These are phyloP conservation scores for Tetragnatha versicolor DNA, from an alignment of 1,140 invertebrate species.

Conservation along the genomic window DNA sequence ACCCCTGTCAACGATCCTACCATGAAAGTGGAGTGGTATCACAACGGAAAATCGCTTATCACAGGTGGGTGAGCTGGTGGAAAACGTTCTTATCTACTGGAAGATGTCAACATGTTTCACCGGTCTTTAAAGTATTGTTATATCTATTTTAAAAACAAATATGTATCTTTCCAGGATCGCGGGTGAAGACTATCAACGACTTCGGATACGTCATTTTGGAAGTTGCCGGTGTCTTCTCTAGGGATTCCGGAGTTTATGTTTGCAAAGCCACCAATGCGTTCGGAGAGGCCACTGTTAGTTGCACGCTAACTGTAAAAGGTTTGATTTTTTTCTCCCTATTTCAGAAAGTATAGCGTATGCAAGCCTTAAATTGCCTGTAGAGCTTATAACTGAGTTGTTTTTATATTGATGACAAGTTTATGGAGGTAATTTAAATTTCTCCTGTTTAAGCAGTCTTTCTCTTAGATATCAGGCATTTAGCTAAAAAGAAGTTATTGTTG, in stretches of 20 bases:
- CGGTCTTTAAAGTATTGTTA: background rate
- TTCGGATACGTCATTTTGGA: conserved; percentile 94
- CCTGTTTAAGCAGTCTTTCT: background rate
- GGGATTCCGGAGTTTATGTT: conserved; percentile 87
- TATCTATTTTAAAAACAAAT: background rate
- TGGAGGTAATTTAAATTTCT: too few relatives aligned
- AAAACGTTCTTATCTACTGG: too few relatives aligned
- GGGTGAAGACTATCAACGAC: conserved; percentile 93
- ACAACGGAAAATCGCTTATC: conserved; percentile 87
- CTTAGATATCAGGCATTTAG: background rate
- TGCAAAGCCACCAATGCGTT: conserved; percentile 89
- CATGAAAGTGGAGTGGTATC: conserved; percentile 95
- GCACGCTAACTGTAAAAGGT: conserved; percentile 76
- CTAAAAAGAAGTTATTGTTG: too few relatives aligned
- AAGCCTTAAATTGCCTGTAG: too few relatives aligned
- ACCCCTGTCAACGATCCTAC: conserved; percentile 90
- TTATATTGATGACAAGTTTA: too few relatives aligned
- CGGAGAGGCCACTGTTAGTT: conserved; percentile 86
- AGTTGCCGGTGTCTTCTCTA: conserved; percentile 84
- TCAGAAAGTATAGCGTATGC: too few relatives aligned
- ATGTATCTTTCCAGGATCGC: conserved; percentile 75
- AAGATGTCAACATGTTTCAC: background rate
- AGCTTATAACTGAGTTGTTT: too few relatives aligned
- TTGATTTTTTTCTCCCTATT: too few relatives aligned
- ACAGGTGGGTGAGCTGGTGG: conserved; percentile 70